Base-by-base conservation (phyloP, 1,140 invertebrate species). In the Sarcophaga bullata region DNA sequence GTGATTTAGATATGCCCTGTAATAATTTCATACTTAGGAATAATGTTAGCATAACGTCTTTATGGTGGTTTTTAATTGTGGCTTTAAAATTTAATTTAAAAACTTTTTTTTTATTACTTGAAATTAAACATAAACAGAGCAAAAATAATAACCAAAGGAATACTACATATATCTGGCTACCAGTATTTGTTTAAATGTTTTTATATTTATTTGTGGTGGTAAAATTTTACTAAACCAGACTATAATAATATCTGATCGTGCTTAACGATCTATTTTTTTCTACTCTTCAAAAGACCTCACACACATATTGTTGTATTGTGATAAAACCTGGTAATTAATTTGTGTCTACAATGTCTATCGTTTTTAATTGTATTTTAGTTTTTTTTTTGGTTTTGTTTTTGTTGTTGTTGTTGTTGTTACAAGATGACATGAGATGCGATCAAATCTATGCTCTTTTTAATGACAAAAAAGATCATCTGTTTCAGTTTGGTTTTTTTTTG, bases 401-500 rank as follows among this genome's bases (percentile, higher is more conserved):
- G 6, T n/a, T n/a, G n/a, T n/a, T n/a, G n/a, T n/a, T n/a, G n/a
- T n/a, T n/a, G n/a, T n/a, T n/a, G n/a, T n/a, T n/a, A 58, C 54
- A 7, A 58, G 15, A 58, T 58, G 54, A 58, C n/a, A 58, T n/a
- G 15, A 58, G 15, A 58, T 58, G 54, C 15, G 15, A 58, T 58
- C 54, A 58, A 58, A 58, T 76, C 13, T 9, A 49, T 76, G 73
- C 15, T 76, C 73, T 73, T 76, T 76, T 76, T 76, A 76, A 76
- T 76, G 73, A 76, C 73, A 76, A 76, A 72, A 72, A 76, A 73
- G 46, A 73, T 73, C 73, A 73, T 73, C 73, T 73, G 58, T 72
- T 72, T 7, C 37, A 25, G 7, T 72, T 72, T 72, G 46, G 73
- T 46, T 15, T 73, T 73, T 73, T 73, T 3, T 73, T 73, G 11